Percentiles rank a stretch among this genome's conserved stretches.
These are phyloP conservation scores for Oligia latruncula DNA, from an alignment of 2,888 invertebrate genomes.

Conservation along the genomic window DNA sequence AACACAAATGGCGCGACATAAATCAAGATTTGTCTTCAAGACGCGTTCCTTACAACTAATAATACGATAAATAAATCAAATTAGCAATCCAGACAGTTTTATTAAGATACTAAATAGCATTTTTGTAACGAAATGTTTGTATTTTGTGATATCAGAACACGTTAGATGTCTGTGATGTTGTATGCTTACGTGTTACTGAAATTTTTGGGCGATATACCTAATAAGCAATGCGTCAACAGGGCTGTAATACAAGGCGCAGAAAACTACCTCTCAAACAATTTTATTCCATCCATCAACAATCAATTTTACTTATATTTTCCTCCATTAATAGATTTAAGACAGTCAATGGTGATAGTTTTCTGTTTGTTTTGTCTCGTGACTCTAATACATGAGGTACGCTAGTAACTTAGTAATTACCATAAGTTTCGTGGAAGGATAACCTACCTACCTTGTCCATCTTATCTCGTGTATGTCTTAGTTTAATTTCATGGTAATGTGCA, in stretches of 20 bases:
- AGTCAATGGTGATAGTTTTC: too few species aligned
- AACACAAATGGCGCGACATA: slow-evolving; percentile 62
- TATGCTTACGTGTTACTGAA: slow-evolving; percentile 6
- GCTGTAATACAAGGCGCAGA: neutral
- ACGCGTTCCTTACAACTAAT: slow-evolving; percentile 61
- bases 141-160: slow-evolving; percentile 36
- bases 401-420: neutral
- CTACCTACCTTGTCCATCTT: neutral
- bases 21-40: slow-evolving; percentile 64
- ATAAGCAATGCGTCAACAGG: neutral
- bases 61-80: slow-evolving; percentile 67
- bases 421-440: neutral
- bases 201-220: neutral
- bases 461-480: neutral
- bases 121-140: slow-evolving; percentile 55
- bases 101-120: slow-evolving; percentile 64
- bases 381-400: too few species aligned
- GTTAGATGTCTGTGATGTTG: slow-evolving; percentile 29
- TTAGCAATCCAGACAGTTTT: slow-evolving; percentile 64
- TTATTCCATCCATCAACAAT: too few species aligned
- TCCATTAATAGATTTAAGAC: too few species aligned
- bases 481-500: neutral
- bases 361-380: too few species aligned
- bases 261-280: neutral
- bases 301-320: too few species aligned